Conservation (phyloP, 2,888 invertebrate genomes). For the Mythimna ferrago region DNA sequence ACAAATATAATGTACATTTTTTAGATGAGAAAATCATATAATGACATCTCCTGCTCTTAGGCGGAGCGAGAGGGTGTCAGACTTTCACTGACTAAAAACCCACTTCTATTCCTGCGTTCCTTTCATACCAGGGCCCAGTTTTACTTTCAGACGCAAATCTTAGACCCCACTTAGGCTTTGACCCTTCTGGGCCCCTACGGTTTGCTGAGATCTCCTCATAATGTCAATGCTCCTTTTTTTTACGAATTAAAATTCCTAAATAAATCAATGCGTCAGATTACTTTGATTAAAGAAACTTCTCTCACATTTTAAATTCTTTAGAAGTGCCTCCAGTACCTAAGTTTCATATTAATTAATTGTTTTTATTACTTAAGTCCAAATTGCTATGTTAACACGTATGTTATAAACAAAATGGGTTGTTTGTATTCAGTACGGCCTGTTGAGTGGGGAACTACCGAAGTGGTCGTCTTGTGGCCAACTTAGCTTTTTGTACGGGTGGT, state of each 20-base stretch:
- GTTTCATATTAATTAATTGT: constrained; percentile 55
- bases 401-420: constrained; percentile 51
- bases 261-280: constrained; percentile 21
- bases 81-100: too few relatives aligned
- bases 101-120: too few relatives aligned
- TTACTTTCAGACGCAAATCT: too few relatives aligned
- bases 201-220: too few relatives aligned
- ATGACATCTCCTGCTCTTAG: too few relatives aligned
- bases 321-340: constrained; percentile 32
- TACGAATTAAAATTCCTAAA: constrained; percentile 19
- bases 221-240: constrained; percentile 4
- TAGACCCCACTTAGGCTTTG: too few relatives aligned
- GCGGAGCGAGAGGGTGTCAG: too few relatives aligned
- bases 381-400: constrained; percentile 42
- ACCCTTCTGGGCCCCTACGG: too few relatives aligned
- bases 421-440: constrained; percentile 51
- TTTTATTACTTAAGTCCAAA: constrained; percentile 52
- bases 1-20: not conserved
- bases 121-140: too few relatives aligned
- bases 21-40: too few relatives aligned
- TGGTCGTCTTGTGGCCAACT: constrained; percentile 9
- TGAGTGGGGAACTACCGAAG: constrained; percentile 43
- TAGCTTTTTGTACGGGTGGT: constrained; percentile 46
- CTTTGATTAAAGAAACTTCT: constrained; percentile 22
- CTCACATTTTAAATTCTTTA: constrained; percentile 41